These are phyloP conservation scores for Oryzias sinensis DNA, from an alignment of 2,797 vertebrate genomes.

Conservation along the genomic window DNA sequence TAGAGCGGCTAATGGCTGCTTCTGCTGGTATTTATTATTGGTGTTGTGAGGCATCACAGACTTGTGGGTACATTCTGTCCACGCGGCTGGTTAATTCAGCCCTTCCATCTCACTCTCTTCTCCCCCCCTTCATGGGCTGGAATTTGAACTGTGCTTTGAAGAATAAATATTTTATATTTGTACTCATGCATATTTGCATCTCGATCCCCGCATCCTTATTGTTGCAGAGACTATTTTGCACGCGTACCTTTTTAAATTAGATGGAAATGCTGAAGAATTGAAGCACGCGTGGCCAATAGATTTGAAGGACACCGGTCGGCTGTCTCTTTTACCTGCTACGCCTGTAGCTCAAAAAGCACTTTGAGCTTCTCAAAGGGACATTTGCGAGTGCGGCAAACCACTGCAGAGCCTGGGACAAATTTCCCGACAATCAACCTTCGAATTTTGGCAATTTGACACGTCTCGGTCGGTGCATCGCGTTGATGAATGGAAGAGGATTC, in stretches of 20 bases:
- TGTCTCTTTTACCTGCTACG: conserved; percentile 8
- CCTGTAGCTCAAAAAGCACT: conserved; percentile 18
- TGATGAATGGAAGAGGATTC: conserved; percentile 54
- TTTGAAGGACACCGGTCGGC: conserved; percentile 18
- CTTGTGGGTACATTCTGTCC: conserved; percentile 39
- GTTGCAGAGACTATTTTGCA: conserved; percentile 21
- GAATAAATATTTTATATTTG: conserved; percentile 39
- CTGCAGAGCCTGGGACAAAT: conserved; percentile 36
- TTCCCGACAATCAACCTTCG: conserved; percentile 43
- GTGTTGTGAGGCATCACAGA: conserved; percentile 34
- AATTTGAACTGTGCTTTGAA: conserved; percentile 31
- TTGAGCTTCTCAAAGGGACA: conserved; percentile 19
- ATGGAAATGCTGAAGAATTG: conserved; percentile 26
- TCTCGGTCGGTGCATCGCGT: conserved; percentile 26
- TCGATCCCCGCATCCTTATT: conserved; percentile 32
- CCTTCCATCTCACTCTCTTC: conserved; percentile 27
- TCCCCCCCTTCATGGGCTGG: conserved; percentile 6
- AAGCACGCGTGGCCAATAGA: conserved; percentile 10
- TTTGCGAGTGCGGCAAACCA: conserved; percentile 35
- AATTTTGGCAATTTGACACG: conserved; percentile 50
- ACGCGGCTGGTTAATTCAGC: conserved; percentile 34
- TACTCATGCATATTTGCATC: conserved; percentile 22
- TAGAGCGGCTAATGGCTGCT: conserved; percentile 31
- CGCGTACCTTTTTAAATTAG: conserved; percentile 27
- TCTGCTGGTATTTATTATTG: conserved; percentile 49